phyloP scores from a whole-genome alignment of 1,140 invertebrate species.

The Solenopsis fugax region DNA sequence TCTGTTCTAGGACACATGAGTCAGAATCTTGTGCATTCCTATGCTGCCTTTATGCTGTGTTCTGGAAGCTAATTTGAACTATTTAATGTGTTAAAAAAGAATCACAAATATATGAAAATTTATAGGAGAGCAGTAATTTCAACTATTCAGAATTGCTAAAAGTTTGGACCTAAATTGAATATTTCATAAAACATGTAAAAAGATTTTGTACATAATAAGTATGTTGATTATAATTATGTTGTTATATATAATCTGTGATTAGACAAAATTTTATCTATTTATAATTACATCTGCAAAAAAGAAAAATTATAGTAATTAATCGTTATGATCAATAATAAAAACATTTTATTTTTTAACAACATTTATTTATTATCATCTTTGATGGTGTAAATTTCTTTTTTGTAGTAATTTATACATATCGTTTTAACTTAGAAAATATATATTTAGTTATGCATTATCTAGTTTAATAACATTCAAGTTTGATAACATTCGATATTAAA shows the following conservation, averaged over 20 bases:
- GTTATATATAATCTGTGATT: slow-evolving; percentile 52
- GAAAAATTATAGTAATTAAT: slow-evolving; percentile 29
- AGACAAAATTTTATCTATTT: slow-evolving; percentile 38
- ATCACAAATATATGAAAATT: slow-evolving; percentile 34
- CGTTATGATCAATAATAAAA: slow-evolving; percentile 59
- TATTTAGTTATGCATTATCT: slow-evolving; percentile 1
- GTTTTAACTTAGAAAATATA: slow-evolving; percentile 31
- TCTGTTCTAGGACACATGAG: slow-evolving; percentile 65
- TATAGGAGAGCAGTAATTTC: slow-evolving; percentile 17
- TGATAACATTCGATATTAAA: neutral
- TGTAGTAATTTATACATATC: slow-evolving; percentile 19
- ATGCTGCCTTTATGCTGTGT: slow-evolving; percentile 80
- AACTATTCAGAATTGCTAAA: slow-evolving; percentile 32
- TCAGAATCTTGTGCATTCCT: slow-evolving; percentile 80
- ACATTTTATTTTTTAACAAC: slow-evolving; percentile 60
- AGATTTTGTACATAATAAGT: slow-evolving; percentile 24
- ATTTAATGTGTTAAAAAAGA: slow-evolving; percentile 52
- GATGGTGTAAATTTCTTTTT: slow-evolving; percentile 16
- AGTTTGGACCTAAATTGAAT: neutral
- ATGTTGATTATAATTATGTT: slow-evolving; percentile 46
- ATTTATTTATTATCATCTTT: slow-evolving; percentile 49
- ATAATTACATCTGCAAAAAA: slow-evolving; percentile 36
- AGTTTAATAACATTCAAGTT: neutral
- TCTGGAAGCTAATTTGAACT: slow-evolving; percentile 54
- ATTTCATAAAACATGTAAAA: slow-evolving; percentile 25